Base-by-base conservation (phyloP, 2,797 vertebrate species). In the Enteromius thamalakanensis region DNA sequence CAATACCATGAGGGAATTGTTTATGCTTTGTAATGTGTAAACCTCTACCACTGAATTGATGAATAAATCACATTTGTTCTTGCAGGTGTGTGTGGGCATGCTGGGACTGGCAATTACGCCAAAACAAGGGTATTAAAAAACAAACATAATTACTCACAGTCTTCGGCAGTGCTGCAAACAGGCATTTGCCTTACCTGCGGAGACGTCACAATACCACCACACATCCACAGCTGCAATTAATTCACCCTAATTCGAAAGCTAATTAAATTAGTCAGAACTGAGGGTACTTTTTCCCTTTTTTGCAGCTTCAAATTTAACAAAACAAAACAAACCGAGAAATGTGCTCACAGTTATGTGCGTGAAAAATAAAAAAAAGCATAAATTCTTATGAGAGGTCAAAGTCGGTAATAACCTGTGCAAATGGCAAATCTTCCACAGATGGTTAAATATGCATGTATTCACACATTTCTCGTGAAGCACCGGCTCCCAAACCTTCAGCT, bases 51-150 rank as follows among this genome's bases (percentile, higher is more conserved):
- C 51, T 79, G 79, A 88, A 86, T 89, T 86, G 85, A 89, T 89
- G 87, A 92, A 91, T 90, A 90, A 91, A 92, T 91, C 86, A 80
- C 34, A 84, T 89, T 88, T 87, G 81, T 69, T 86, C 74, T 84
- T 55, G 84, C 62, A 47, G 80, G 83, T 87, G 78, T 74, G 87
- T 84, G 87, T 83, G 86, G 79, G 74, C 87, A 78, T 53, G 65
- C 78, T 85, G 67, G 85, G 77, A 85, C 88, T 79, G 60, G 83
- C 83, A 90, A 85, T 42, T 88, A 69, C 76, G 65, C 49, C 62
- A 76, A 76, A 87, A 88, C 76, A 86, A 76, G 53, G 81, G 17
- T 64, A 76, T 76, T 85, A 84, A 62, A 78, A 87, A 86, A 81
- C 62, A 86, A 83, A 86, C 82, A 88, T 77, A 89, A 88, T 76